Conservation (phyloP, 2,888 invertebrate species). For the Ophioninae sp. region DNA sequence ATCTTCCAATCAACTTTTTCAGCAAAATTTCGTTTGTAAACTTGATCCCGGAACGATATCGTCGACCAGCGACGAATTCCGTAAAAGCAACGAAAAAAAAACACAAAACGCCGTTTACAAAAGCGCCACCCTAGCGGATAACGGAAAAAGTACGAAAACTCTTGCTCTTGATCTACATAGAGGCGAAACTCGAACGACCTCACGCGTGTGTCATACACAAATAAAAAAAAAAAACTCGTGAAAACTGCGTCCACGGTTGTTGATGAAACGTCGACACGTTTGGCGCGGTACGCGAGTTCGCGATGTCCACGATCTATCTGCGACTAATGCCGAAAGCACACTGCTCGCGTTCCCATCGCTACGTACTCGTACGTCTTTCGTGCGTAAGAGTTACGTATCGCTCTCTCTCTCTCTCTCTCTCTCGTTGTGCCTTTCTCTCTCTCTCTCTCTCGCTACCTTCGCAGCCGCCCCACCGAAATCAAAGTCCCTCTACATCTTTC, state of each 20-base stretch:
- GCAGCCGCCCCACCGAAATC: neutral
- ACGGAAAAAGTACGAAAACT: neutral
- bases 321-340: constrained; percentile 70
- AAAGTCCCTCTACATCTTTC: neutral
- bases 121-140: neutral
- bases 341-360: constrained; percentile 56
- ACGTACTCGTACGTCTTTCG: neutral
- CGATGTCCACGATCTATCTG: constrained; percentile 66
- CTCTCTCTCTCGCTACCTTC: neutral
- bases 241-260: constrained; percentile 28
- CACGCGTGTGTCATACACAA: neutral
- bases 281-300: constrained; percentile 53
- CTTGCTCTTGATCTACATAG: neutral
- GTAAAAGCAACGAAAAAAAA: neutral
- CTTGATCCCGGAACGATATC: neutral
- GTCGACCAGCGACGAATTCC: constrained; percentile 16
- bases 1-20: neutral
- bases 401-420: constrained; percentile 8
- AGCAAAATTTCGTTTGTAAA: neutral
- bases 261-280: constrained; percentile 34
- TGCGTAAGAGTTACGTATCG: constrained; percentile 36
- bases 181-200: neutral
- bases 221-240: neutral
- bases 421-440: neutral
- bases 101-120: neutral